These are phyloP conservation scores for Rhorus exstirpatorius DNA, from an alignment of 2,888 invertebrate genomes.

Conservation along the genomic window DNA sequence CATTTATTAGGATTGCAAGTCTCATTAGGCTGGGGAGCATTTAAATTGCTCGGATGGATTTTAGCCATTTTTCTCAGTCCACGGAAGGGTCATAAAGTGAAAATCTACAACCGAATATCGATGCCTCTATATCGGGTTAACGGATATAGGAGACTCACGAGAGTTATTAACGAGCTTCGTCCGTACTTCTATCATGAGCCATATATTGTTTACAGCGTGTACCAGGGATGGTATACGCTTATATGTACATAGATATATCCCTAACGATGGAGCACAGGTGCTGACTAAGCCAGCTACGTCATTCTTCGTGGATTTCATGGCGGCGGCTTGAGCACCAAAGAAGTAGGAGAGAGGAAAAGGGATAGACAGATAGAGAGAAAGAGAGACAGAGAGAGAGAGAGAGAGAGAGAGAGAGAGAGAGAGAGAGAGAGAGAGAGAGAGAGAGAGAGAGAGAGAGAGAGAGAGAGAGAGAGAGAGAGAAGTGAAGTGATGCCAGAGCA, in stretches of 20 bases:
- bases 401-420: slow-evolving; percentile 57
- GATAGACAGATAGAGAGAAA: too few relatives aligned
- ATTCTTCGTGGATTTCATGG: slow-evolving; percentile 68
- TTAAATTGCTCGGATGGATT: slow-evolving; percentile 7
- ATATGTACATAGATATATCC: slow-evolving; percentile 25
- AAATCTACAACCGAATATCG: slow-evolving; percentile 25
- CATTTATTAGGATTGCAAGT: slow-evolving; percentile 24
- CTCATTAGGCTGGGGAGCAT: slow-evolving; percentile 7
- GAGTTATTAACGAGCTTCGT: slow-evolving; percentile 59
- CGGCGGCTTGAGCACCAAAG: slow-evolving; percentile 63
- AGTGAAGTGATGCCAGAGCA: slow-evolving; percentile 47
- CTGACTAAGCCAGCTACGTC: slow-evolving; percentile 70
- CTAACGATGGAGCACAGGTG: slow-evolving; percentile 64
- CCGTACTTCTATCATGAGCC: slow-evolving; percentile 30
- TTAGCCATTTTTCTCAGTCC: slow-evolving; percentile 1
- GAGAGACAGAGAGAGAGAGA: too few relatives aligned
- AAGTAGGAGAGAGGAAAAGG: slow-evolving; percentile 57
- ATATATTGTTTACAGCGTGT: slow-evolving; percentile 45
- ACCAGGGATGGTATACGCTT: slow-evolving; percentile 1
- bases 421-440: slow-evolving; percentile 64
- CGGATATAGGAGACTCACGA: slow-evolving; percentile 17
- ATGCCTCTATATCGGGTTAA: not conserved
- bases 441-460: slow-evolving; percentile 29
- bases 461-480: slow-evolving; percentile 37
- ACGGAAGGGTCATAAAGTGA: not conserved